These are phyloP conservation scores for Alauda arvensis DNA, from an alignment of 2,797 vertebrate species.

Conservation along the genomic window DNA sequence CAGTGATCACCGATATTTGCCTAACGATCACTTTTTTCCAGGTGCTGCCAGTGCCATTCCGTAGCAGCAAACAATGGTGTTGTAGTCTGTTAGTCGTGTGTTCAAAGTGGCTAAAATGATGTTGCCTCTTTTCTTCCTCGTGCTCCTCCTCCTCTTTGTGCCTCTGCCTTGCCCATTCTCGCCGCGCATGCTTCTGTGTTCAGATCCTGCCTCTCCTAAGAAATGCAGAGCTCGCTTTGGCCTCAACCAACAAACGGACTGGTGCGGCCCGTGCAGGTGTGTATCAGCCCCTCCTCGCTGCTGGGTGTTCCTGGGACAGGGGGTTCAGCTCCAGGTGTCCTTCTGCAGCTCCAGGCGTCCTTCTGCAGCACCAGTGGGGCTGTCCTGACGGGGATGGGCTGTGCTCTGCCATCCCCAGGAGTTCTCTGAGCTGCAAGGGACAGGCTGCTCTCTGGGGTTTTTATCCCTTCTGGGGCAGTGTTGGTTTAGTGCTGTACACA, in stretches of 20 bases:
- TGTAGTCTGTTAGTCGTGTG: slow-evolving; percentile 26
- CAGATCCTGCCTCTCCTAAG: slow-evolving; percentile 98
- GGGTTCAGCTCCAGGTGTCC: neutral
- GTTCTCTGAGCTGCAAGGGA: neutral
- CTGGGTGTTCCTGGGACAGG: slow-evolving; percentile 18
- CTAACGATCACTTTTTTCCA: slow-evolving; percentile 39
- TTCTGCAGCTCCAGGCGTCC: too few relatives aligned
- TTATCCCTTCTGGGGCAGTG: fast-evolving
- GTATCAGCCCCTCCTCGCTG: slow-evolving; percentile 77
- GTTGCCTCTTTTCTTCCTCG: slow-evolving; percentile 78
- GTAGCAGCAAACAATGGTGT: neutral
- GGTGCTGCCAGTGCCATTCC: neutral
- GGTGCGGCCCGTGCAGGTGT: slow-evolving; percentile 99
- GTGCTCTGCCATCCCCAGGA: neutral
- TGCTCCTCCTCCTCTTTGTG: slow-evolving; percentile 62
- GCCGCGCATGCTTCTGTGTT: slow-evolving; percentile 86
- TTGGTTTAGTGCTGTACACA: neutral
- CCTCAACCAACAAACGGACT: slow-evolving; percentile 99
- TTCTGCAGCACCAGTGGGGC: neutral
- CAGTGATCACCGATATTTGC: neutral
- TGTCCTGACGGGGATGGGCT: neutral
- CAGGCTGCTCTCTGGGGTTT: neutral
- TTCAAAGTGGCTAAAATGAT: slow-evolving; percentile 70
- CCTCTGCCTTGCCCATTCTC: slow-evolving; percentile 71
- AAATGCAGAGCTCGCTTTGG: slow-evolving; percentile 99